Evolutionary conservation across 2,797 vertebrate genomes (phyloP), one percentile per base, ranked within the genome.

Genomic region (Halcyon smyrnensis): DNA sequence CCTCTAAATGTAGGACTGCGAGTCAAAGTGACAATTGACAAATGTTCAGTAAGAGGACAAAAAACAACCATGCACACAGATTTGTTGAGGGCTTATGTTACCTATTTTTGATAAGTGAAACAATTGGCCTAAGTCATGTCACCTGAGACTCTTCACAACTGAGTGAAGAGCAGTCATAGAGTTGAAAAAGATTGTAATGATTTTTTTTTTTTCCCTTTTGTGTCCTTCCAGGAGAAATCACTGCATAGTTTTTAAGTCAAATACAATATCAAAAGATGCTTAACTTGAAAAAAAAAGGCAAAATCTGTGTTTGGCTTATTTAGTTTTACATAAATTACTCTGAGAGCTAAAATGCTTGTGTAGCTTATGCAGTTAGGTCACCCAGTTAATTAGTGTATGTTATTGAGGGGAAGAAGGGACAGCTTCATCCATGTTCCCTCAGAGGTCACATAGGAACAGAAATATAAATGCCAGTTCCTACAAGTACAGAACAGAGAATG

Each of bases 1-100:
- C 64, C 65, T 97, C 77, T 93, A 97, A 90, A 96, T 87, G 93
- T 73, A 73, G 34, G 78, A 91, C 73, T 81, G 51, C 82, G 93
- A 97, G 94, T 94, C 95, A 94, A 97, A 97, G 85, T 93, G 93
- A 97, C 95, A 97, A 95, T 50, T 87, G 97, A 94, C 90, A 95
- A 94, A 75, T 0, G 0, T 83, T 98, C 97, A 97, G 92, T 93
- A 94, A 96, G 88, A 97, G 94, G 97, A 97, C 95, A 95, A 92
- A 50, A 97, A 91, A 48, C 83, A 97, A 88, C 62, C 76, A 86
- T 15, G 37, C 65, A 67, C 63, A 71, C 82, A 94, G 91, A 96
- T 97, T 97, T 98, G 94, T 95, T 12, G 41, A 91, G 93, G 77
- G 80, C 70, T 97, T 97, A 91, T 71, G 84, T 97, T 97, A 96